Percentiles rank a stretch among this genome's conserved stretches.
Conservation (phyloP, 2,888 invertebrate species). For the Tenthredo distinguenda region DNA sequence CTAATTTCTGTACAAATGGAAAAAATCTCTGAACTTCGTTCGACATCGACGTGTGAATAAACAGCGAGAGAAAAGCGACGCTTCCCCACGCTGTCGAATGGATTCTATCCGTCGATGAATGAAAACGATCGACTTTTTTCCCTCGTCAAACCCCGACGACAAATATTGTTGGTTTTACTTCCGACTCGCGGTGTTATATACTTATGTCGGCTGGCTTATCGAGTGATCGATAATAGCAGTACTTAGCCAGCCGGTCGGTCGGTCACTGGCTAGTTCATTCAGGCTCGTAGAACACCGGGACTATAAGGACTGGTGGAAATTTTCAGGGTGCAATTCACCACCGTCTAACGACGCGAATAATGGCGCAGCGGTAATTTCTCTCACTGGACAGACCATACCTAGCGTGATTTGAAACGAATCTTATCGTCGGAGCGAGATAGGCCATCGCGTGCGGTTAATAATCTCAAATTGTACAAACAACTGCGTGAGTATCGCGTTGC, state of each 20-base stretch:
- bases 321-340: not conserved
- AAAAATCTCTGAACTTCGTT: too few relatives aligned
- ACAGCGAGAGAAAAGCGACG: too few relatives aligned
- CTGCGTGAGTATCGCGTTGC: not conserved
- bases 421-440: too few relatives aligned
- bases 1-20: not conserved
- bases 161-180: not conserved
- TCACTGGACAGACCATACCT: too few relatives aligned
- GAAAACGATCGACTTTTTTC: not conserved
- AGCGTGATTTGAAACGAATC: too few relatives aligned
- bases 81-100: not conserved
- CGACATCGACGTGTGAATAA: too few relatives aligned
- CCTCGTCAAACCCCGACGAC: not conserved
- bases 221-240: constrained; percentile 29
- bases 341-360: not conserved
- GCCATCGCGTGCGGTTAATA: not conserved
- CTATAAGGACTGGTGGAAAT: not conserved
- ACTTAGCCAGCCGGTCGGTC: not conserved
- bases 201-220: constrained; percentile 10
- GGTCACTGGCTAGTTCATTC: not conserved
- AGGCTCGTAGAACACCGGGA: not conserved
- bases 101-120: not conserved
- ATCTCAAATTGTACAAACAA: not conserved
- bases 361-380: not conserved
- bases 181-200: not conserved